These are phyloP conservation scores for Tipula lateralis DNA, from an alignment of 2,888 invertebrate species.

Conservation along the genomic window DNA sequence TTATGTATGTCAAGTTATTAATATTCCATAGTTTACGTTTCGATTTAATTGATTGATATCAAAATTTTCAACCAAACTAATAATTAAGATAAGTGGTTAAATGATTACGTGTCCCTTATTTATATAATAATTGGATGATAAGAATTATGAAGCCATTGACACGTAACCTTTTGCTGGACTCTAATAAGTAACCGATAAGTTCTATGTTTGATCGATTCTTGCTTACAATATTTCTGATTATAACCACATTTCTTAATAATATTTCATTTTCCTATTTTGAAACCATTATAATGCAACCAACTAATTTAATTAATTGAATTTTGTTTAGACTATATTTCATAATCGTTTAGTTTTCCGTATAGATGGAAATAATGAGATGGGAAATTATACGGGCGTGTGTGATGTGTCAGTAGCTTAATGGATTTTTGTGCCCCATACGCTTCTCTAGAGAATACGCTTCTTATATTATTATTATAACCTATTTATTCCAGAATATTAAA, in stretches of 20 bases:
- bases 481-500: neutral
- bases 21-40: neutral
- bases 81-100: neutral
- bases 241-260: neutral
- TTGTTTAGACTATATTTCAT: neutral
- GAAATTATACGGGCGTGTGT: neutral
- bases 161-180: neutral
- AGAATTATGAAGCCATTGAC: neutral
- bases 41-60: neutral
- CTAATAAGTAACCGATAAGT: neutral
- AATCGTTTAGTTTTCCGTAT: neutral
- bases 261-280: neutral
- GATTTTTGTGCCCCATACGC: neutral
- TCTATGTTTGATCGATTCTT: neutral
- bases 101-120: neutral
- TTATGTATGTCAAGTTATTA: neutral
- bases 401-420: neutral
- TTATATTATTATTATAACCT: neutral
- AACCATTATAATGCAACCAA: slow-evolving; percentile 3
- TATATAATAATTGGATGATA: neutral
- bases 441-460: neutral
- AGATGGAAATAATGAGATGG: neutral
- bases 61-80: neutral
- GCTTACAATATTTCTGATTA: neutral
- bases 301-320: slow-evolving; percentile 3